Evolutionary conservation across 2,113 vertebrate genomes (phyloP).

Genomic region (Orthonyx spaldingii): DNA sequence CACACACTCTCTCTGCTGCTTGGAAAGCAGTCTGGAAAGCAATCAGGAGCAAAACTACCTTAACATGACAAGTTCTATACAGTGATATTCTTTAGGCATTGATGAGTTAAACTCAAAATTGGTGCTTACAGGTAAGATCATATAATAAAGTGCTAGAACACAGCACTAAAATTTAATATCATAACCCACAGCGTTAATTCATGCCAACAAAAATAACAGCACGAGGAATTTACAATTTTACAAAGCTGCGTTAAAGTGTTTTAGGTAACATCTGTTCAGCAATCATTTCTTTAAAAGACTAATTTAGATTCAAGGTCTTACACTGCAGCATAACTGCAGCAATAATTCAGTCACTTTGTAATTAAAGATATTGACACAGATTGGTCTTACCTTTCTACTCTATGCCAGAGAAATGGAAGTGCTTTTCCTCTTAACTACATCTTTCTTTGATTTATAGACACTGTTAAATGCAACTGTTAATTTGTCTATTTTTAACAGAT

Average conservation of each 20-base stretch:
- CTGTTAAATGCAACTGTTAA: constrained; percentile 17
- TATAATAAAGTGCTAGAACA: constrained; percentile 66
- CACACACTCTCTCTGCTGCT: neutral
- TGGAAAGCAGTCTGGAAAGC: constrained; percentile 24
- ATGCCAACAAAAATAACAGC: constrained; percentile 74
- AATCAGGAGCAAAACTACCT: constrained; percentile 48
- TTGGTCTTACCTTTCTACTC: constrained; percentile 37
- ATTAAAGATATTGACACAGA: constrained; percentile 71
- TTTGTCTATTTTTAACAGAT: constrained; percentile 27
- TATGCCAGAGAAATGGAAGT: constrained; percentile 3
- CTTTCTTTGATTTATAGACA: constrained; percentile 48
- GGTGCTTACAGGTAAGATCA: constrained; percentile 72
- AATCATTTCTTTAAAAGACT: constrained; percentile 70
- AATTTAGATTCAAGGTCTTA: constrained; percentile 71
- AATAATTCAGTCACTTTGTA: constrained; percentile 71
- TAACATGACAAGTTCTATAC: constrained; percentile 43
- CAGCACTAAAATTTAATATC: constrained; percentile 68
- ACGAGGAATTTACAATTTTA: constrained; percentile 71
- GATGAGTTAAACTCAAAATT: constrained; percentile 64
- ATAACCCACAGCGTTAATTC: constrained; percentile 70
- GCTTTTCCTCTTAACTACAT: constrained; percentile 35
- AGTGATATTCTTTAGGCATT: constrained; percentile 62
- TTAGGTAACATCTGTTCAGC: constrained; percentile 73
- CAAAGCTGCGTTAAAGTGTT: constrained; percentile 65
- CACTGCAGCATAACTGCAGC: constrained; percentile 53